Evolutionary conservation across 2,888 invertebrate species (phyloP), one percentile per base, ranked within the genome.

Genomic region (Cerceris ruficornis): DNA sequence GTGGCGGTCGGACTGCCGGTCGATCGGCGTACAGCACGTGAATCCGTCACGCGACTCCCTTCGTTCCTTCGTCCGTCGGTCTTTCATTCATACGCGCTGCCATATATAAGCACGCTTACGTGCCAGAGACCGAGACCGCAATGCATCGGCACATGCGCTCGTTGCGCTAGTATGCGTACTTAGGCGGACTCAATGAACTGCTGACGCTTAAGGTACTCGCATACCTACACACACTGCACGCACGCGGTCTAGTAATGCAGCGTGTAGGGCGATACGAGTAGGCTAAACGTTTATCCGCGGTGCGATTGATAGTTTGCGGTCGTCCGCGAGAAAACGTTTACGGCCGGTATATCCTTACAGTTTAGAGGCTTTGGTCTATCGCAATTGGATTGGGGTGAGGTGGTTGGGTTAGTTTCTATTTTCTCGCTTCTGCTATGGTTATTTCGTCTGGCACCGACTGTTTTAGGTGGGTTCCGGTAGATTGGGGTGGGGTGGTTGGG

Each of bases 41-140:
- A 84, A 85, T 85, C 79, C 85, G 85, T 89, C 87, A 87, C 87
- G 88, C 88, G 84, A 80, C 81, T 86, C 79, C 72, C 81, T 80
- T 72, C 83, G 76, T 69, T 81, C 79, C 76, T 73, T 72, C 75
- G 69, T 80, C 60, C 77, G 55, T 67, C 74, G 80, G 75, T 77
- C 77, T 80, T 88, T 87, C 89, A 88, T 89, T 87, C 88, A 87
- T 88, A 81, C 81, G 72, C 61, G 50, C 68, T 54, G 67, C 58
- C 69, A 57, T 70, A 64, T 70, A 75, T 75, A 73, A 64, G 66
- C 68, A 81, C 71, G 81, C 61, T 72, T 66, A 75, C 75, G 68
- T 68, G 70, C 67, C 28, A 28, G 28, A 28, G 70, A 52, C 60
- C 64, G 50, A 60, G 64, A 62, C 76, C 76, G 69, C 69, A 75